Evolutionary conservation across 2,797 vertebrate genomes (phyloP).

Genomic region (Microcaecilia unicolor): DNA sequence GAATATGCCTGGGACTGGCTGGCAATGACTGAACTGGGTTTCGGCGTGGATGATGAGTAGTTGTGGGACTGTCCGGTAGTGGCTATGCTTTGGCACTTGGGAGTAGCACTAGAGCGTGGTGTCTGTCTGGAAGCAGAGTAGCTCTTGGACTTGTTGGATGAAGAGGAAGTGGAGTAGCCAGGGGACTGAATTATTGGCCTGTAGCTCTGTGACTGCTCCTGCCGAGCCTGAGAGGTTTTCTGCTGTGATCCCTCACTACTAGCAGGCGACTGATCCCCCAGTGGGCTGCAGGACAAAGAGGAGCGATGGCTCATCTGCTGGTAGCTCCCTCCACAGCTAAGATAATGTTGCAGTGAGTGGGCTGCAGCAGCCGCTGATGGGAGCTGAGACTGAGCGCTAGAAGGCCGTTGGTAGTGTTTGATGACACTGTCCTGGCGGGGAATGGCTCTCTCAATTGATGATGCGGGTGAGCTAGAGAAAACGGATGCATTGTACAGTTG

Average conservation of each 20-base stretch:
- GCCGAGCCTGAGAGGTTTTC: constrained; percentile 39
- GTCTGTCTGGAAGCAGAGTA: constrained; percentile 54
- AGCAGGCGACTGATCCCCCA: constrained; percentile 81
- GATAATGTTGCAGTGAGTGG: constrained; percentile 86
- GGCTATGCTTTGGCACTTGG: constrained; percentile 67
- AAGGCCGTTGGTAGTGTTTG: constrained; percentile 88
- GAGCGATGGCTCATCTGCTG: constrained; percentile 80
- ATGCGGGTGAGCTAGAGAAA: constrained; percentile 69
- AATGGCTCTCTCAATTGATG: constrained; percentile 78
- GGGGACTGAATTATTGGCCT: constrained; percentile 83
- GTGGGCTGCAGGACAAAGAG: constrained; percentile 75
- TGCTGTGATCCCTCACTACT: constrained; percentile 39
- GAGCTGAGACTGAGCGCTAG: constrained; percentile 70
- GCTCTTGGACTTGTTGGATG: constrained; percentile 71
- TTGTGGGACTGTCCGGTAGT: constrained; percentile 30
- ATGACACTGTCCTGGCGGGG: constrained; percentile 88
- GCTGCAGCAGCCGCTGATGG: constrained; percentile 73
- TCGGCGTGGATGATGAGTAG: constrained; percentile 70
- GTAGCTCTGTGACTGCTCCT: constrained; percentile 57
- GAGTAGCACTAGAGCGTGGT: constrained; percentile 67
- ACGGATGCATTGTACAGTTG: constrained; percentile 85
- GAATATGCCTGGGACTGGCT: constrained; percentile 62
- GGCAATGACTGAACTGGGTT: constrained; percentile 64
- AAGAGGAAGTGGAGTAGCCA: constrained; percentile 72
- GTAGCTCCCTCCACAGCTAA: constrained; percentile 81